Conservation (phyloP, 2,113 vertebrate species). For the Bungarus multicinctus region DNA sequence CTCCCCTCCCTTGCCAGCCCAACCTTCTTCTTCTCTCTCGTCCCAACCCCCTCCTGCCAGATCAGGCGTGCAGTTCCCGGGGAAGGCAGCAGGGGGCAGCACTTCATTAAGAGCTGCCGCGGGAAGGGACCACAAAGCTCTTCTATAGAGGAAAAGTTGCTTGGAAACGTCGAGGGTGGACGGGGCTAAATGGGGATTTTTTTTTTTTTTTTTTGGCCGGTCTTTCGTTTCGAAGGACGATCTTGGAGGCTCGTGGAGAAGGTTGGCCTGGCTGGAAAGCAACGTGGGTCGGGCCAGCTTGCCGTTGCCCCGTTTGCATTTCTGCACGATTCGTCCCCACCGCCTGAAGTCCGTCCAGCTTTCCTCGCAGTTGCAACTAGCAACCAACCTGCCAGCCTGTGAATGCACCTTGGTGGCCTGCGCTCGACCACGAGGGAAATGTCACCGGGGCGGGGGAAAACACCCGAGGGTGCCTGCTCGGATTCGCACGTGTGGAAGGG, state of each 20-base stretch:
- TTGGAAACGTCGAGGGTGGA: conserved; percentile 25
- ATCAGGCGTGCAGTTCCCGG: background rate
- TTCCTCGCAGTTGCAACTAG: background rate
- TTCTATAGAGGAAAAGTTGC: background rate
- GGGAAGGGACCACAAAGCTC: accelerated
- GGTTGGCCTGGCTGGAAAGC: background rate
- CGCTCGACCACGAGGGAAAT: accelerated
- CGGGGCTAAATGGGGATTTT: conserved; percentile 25
- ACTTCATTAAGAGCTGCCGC: conserved; percentile 6
- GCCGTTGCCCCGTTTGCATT: background rate
- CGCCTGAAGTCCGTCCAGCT: background rate
- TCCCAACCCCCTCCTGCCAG: background rate
- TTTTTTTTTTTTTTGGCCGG: background rate
- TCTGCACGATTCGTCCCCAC: background rate
- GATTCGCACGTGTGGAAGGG: background rate
- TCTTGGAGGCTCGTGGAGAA: background rate
- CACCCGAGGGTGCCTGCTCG: background rate
- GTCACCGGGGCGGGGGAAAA: background rate
- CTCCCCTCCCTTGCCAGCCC: background rate
- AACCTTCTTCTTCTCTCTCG: background rate
- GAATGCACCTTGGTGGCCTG: background rate
- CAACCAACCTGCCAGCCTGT: background rate
- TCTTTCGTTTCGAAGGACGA: background rate
- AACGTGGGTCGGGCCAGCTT: background rate
- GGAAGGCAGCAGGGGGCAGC: conserved; percentile 62